Base-by-base conservation (phyloP, 2,888 invertebrate species). In the Petrophora chlorosata region DNA sequence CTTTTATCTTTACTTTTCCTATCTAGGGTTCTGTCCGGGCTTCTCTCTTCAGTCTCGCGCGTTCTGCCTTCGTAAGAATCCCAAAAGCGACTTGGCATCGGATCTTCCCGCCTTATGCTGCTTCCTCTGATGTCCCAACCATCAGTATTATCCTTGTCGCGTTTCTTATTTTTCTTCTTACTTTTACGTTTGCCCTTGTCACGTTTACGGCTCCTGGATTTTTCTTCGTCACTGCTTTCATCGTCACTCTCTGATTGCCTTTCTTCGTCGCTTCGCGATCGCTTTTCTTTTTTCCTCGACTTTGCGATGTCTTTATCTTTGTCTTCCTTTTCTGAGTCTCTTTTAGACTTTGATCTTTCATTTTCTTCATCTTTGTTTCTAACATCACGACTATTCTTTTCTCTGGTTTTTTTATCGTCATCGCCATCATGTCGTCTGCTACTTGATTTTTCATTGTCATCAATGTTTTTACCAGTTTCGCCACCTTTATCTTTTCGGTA, bases 41-140 rank as follows among this genome's bases (percentile, higher is more conserved):
- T 56, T 14, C 46, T 13, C n/a, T 56, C 56, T 0, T 52, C 53
- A 4, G 50, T 53, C 29, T 64, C 61, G 3, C 57, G 52, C 25
- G 51, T 66, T 17, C 53, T 52, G 7, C 61, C 48, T 35, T 67
- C 60, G 19, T 59, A 59, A 7, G 56, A 61, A 16, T 78, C 71
- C 72, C 75, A 75, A 38, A 72, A 75, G n/a, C 73, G 59, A 9
- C 56, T 62, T 1, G 65, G 59, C 3, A 10, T 35, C 1, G 34
- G 16, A 5, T 53, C 47, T 15, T 65, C 66, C 14, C 49, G 52
- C 44, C 59, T 48, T 22, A 58, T 28, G 30, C 65, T 65, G 3
- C 34, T 59, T n/a, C 64, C 53, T 54, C 61, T 57, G 43, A 76
- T 69, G 53, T 81, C 73, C 64, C 73, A 76, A 19, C 56, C 70